Evolutionary conservation across 2,113 vertebrate genomes (phyloP), one percentile per base, ranked within the genome.

Genomic region (Mastomys natalensis): DNA sequence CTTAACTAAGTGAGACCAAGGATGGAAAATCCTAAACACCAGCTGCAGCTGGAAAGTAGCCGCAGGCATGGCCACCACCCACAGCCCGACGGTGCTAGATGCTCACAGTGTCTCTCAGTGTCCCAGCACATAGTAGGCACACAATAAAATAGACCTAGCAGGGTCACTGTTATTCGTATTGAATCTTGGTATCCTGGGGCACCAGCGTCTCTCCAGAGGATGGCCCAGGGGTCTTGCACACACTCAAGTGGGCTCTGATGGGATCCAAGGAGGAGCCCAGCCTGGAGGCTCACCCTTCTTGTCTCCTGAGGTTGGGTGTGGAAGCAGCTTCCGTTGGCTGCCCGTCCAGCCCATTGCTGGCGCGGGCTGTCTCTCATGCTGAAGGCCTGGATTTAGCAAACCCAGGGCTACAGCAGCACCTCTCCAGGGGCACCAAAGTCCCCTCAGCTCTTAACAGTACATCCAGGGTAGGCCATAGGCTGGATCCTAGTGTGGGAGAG

Each of bases 391-490:
- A 48, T 53, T 22, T 60, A 60, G 66, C 87, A 21, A 34, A 34
- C 5, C 43, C n/a, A 58, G 51, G 31, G 43, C 84, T 31, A 37
- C 37, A 40, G 80, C 15, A 82, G 34, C 55, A 40, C 37, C 80
- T 58, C 9, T 7, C 29, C 10, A 2, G 58, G 70, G 40, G 13
- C 40, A 16, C 48, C 29, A 5, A 43, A 24, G 22, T 11, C 73
- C 9, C 17, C 72, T 60, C n/a, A 51, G 0, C 62, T 0, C 13
- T 29, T n/a, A 87, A 37, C 24, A 55, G 89, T 53, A 13, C 8
- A 6, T n/a, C 0, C 0, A 29, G 13, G 5, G 2, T 1, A 0
- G 9, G 64, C 19, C 19, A 0, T 12, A 0, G 22, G 81, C 80
- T 26, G 48, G 70, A 24, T 43, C 37, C 48, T 37, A 21, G 34